Evolutionary conservation across 2,113 vertebrate genomes (phyloP), one percentile per base, ranked within the genome.

Genomic region (Marmota flaviventris): DNA sequence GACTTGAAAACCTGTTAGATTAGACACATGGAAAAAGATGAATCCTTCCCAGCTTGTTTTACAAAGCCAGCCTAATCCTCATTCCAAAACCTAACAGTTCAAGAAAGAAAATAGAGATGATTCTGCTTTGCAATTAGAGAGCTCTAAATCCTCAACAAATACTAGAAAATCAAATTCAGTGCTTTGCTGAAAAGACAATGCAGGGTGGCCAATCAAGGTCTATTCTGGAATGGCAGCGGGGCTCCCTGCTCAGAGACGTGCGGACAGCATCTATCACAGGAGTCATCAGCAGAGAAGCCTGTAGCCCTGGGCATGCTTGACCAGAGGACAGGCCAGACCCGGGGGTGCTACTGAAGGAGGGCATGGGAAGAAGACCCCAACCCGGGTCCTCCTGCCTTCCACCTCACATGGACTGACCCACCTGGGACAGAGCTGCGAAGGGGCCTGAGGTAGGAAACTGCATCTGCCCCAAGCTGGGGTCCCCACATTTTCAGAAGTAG

Each of bases 101-200:
- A 81, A 42, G 89, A 86, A 89, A 76, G 58, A 89, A 77, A 96
- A n/a, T 8, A 82, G 29, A 85, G 67, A 39, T 37, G 5, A 25
- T 77, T 61, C 58, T 58, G 51, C 53, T 37, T 29, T 20, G 16
- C 61, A 45, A 6, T n/a, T 25, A 45, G 45, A 93, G 75, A n/a
- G 51, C 65, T 95, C 29, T 70, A 85, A 92, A 82, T 70, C 88
- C 79, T 53, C 67, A 65, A 61, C 39, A 63, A 39, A 56, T 22
- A 8, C 37, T 37, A 85, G 67, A 84, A 53, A 81, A 81, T 39
- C 29, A 48, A 69, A 32, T 12, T 34, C 10, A 56, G 73, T 14
- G 7, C 58, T 37, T 8, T 4, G 79, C n/a, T 56, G 73, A 39
- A 7, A 65, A 73, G 56, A 45, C 65, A 12, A 67, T 5, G 10